Conservation (phyloP, 1,140 invertebrate genomes). For the Rhopalosiphum padi region DNA sequence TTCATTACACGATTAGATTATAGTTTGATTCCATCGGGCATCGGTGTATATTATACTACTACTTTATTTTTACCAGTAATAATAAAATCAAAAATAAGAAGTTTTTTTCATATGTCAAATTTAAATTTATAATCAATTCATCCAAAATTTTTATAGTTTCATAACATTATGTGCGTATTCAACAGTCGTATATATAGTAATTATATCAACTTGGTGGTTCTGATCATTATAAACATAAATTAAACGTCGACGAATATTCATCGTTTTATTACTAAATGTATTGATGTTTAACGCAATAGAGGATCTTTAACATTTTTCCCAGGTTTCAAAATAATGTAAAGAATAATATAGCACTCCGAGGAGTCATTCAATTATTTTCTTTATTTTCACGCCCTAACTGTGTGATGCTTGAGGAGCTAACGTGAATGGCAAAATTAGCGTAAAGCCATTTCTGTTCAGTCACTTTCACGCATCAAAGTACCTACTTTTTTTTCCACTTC, state of each 20-base stretch:
- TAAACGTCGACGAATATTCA: not conserved
- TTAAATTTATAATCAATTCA: not conserved
- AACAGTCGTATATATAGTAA: not conserved
- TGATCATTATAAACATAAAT: not conserved
- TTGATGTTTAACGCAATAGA: not conserved
- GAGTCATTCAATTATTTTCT: conserved; percentile 36
- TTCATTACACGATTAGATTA: not conserved
- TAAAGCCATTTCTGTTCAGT: conserved; percentile 36
- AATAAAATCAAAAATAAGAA: not conserved
- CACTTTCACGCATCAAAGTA: conserved; percentile 34
- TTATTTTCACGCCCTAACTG: not conserved
- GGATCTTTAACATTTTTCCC: not conserved
- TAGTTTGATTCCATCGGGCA: not conserved
- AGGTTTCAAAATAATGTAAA: not conserved
- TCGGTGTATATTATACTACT: not conserved
- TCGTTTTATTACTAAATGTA: too few species aligned
- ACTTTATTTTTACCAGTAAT: not conserved
- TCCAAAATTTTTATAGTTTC: not conserved
- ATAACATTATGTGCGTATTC: not conserved
- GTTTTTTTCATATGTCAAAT: not conserved
- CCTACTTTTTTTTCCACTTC: not conserved
- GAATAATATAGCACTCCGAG: not conserved
- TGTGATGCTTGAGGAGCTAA: not conserved
- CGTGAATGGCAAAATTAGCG: conserved; percentile 1
- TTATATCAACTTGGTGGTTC: not conserved